Base-by-base conservation (phyloP, 1,140 invertebrate species). In the Pseudomyrmex dendroicus region DNA sequence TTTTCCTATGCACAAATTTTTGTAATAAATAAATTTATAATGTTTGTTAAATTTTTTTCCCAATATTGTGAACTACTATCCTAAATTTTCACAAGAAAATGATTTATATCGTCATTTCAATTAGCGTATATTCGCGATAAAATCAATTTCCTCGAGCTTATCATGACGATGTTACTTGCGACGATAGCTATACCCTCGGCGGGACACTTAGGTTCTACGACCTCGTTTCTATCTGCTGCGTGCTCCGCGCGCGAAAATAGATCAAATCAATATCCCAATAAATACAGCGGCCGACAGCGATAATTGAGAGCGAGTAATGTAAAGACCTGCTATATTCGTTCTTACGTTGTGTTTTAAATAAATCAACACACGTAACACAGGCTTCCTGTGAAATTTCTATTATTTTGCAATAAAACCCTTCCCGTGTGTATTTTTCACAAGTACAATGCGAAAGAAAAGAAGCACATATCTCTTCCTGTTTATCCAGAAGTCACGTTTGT, bases 191-290 rank as follows among this genome's bases (percentile, higher is more conserved):
- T 35, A 54, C 44, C 15, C 25, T 48, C 54, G 66, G 12, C 9
- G 54, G 8, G 54, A 72, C 72, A 59, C 66, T 80, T 70, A 15
- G 54, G 76, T 80, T 80, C 76, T 80, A 70, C 66, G 76, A 80
- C 76, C 76, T 35, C 76, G 76, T 80, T 80, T 72, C 76, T 72
- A 70, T 59, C 50, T n/a, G 44, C 66, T 70, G 64, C 64, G 64
- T 70, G 25, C 73, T 54, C 48, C 48, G 63, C 17, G 56, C 57
- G 66, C 66, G 76, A 72, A 80, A 80, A 80, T 80, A 80, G 76
- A 80, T 80, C 76, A 80, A 80, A 80, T 80, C 76, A 61, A 80
- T 80, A 80, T 61, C 68, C 20, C 76, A 70, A 80, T 80, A 44
- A 70, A 59, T 70, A 78, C 67, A 78, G 67, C 44, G 44, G 48